Percentiles rank a stretch among this genome's conserved stretches.
Evolutionary conservation across 2,797 vertebrate genomes (phyloP).

Genomic region (Esox masquinongy): DNA sequence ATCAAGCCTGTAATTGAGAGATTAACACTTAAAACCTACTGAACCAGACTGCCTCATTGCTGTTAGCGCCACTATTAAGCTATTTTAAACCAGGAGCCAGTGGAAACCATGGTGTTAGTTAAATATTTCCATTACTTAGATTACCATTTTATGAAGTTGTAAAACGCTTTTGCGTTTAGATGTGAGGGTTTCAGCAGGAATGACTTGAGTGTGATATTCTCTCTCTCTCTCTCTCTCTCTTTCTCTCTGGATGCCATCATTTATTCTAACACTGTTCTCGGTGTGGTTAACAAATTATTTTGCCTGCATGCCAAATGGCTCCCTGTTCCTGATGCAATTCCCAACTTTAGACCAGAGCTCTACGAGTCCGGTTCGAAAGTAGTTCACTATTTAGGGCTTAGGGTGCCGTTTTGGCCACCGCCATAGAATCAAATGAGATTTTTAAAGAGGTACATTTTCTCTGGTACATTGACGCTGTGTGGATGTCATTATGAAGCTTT

Average conservation of each 20-base stretch:
- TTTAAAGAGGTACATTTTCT: slow-evolving; percentile 9
- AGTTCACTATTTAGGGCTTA: not conserved
- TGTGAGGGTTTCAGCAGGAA: slow-evolving; percentile 12
- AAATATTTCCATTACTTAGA: slow-evolving; percentile 47
- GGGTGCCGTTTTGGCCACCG: not conserved
- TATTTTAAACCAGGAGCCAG: slow-evolving; percentile 52
- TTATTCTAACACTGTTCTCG: not conserved
- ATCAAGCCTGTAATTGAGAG: slow-evolving; percentile 64
- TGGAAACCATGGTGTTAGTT: slow-evolving; percentile 43
- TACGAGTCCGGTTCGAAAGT: not conserved
- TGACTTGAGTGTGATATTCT: not conserved
- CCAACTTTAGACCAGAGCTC: not conserved
- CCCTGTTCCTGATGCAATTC: not conserved
- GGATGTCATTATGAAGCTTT: slow-evolving; percentile 23
- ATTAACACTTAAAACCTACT: slow-evolving; percentile 63
- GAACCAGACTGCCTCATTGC: slow-evolving; percentile 64
- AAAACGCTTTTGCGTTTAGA: slow-evolving; percentile 2
- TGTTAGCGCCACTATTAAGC: slow-evolving; percentile 60
- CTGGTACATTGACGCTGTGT: slow-evolving; percentile 1
- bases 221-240: not conserved
- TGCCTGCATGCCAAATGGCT: not conserved
- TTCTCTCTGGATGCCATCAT: not conserved
- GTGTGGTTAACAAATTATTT: slow-evolving; percentile 1
- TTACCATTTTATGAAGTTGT: slow-evolving; percentile 42
- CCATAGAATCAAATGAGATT: not conserved